phyloP scores from a whole-genome alignment of 2,888 invertebrate species.

The Notocelia uddmanniana region DNA sequence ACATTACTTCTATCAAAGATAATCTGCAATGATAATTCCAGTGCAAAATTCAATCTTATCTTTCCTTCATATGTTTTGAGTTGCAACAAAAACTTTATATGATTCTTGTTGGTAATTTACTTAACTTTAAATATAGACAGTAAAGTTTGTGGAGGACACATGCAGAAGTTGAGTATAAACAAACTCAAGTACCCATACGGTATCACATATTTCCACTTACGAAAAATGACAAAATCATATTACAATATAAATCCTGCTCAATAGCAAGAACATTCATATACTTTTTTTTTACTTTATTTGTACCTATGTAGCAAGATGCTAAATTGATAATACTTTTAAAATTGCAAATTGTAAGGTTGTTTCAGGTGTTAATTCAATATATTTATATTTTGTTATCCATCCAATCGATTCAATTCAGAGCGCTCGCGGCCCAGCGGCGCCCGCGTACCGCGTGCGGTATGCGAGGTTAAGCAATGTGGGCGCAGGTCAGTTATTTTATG shows the following conservation, averaged over 20 bases:
- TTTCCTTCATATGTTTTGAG: not conserved
- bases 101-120: not conserved
- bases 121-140: conserved; percentile 5
- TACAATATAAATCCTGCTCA: not conserved
- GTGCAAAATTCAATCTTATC: not conserved
- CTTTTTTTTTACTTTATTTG: too few relatives aligned
- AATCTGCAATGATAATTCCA: too few relatives aligned
- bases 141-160: conserved; percentile 1
- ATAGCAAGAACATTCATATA: too few relatives aligned
- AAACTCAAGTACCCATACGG: conserved; percentile 7
- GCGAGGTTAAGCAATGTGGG: too few relatives aligned
- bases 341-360: not conserved
- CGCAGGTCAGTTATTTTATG: too few relatives aligned
- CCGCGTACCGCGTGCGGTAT: too few relatives aligned
- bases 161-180: conserved; percentile 14
- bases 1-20: too few relatives aligned
- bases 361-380: not conserved
- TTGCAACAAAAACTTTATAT: not conserved
- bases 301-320: too few relatives aligned
- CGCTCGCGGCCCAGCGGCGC: too few relatives aligned
- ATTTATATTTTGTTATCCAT: not conserved
- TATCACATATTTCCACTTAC: conserved; percentile 1
- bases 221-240: not conserved
- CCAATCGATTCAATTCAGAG: not conserved
- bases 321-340: not conserved